Percentiles rank a stretch among this genome's conserved stretches.
Conservation (phyloP, 2,888 invertebrate species). For the Blomia tropicalis region DNA sequence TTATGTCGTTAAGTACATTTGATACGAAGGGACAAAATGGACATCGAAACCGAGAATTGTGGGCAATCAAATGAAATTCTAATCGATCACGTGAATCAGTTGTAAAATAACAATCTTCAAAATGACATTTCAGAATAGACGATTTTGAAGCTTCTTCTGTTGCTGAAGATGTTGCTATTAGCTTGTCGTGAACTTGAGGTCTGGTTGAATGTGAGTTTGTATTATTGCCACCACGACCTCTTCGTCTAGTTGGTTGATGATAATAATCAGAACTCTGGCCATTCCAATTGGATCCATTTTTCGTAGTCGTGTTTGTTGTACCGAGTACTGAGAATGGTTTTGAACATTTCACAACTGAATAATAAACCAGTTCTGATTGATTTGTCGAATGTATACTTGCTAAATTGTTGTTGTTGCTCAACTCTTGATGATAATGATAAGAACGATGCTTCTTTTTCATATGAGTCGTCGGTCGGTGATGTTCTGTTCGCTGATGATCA, state of each 20-base stretch:
- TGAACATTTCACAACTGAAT: constrained; percentile 2
- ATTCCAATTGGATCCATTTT: neutral
- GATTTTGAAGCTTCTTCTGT: neutral
- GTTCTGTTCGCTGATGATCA: constrained; percentile 17
- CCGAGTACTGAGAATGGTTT: neutral
- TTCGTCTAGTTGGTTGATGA: neutral
- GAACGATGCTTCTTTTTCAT: neutral
- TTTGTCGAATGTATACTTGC: neutral
- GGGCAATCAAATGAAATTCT: constrained; percentile 11
- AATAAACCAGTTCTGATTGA: neutral
- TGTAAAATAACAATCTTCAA: neutral
- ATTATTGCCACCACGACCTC: neutral
- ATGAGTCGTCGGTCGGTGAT: neutral
- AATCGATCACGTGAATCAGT: neutral
- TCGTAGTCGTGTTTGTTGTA: neutral
- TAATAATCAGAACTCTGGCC: neutral
- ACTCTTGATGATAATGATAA: neutral
- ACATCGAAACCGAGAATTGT: constrained; percentile 14
- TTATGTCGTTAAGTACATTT: constrained; percentile 5
- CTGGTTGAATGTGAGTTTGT: neutral
- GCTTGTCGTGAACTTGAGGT: no score
- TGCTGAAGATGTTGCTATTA: neutral
- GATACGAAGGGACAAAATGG: constrained; percentile 15
- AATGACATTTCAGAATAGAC: neutral
- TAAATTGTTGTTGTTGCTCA: neutral